phyloP scores from a whole-genome alignment of 2,797 vertebrate genomes.

The Coregonus suidteri region DNA sequence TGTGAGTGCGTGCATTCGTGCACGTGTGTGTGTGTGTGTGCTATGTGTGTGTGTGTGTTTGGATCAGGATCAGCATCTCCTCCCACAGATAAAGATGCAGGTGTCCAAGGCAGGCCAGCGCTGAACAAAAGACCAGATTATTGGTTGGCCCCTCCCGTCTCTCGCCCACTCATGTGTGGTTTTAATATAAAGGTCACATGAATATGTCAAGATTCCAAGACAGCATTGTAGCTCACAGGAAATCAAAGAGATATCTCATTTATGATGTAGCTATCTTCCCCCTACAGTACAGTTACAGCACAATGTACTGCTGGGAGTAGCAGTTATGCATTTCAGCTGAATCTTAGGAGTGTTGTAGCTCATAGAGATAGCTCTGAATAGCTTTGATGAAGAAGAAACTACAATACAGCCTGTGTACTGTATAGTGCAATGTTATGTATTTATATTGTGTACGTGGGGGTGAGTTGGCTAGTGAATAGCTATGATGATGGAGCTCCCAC shows the following conservation, averaged over 20 bases:
- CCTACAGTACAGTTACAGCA: slow-evolving; percentile 24
- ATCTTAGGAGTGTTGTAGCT: background rate
- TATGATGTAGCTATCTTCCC: slow-evolving; percentile 21
- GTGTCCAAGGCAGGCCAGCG: slow-evolving; percentile 36
- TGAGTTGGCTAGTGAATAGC: background rate
- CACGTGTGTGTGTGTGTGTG: slow-evolving; percentile 9
- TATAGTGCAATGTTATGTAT: background rate
- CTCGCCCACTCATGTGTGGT: slow-evolving; percentile 35
- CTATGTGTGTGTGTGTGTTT: slow-evolving; percentile 5
- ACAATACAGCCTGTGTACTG: background rate
- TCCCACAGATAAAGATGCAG: slow-evolving; percentile 55
- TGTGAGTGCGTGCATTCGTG: slow-evolving; percentile 7
- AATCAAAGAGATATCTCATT: slow-evolving; percentile 28
- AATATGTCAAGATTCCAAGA: slow-evolving; percentile 19
- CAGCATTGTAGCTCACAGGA: slow-evolving; percentile 18
- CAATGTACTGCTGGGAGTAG: background rate
- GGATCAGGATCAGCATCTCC: slow-evolving; percentile 9
- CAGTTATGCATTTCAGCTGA: background rate
- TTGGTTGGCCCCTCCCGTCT: slow-evolving; percentile 11
- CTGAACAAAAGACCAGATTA: slow-evolving; percentile 38
- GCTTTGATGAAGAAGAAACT: background rate
- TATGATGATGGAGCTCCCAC: background rate
- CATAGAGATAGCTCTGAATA: background rate
- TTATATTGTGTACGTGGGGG: background rate
- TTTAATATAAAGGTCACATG: slow-evolving; percentile 41